Percentiles rank a stretch among this genome's conserved stretches.
phyloP scores from a whole-genome alignment of 2,113 vertebrate genomes.

The Acinonyx jubatus region DNA sequence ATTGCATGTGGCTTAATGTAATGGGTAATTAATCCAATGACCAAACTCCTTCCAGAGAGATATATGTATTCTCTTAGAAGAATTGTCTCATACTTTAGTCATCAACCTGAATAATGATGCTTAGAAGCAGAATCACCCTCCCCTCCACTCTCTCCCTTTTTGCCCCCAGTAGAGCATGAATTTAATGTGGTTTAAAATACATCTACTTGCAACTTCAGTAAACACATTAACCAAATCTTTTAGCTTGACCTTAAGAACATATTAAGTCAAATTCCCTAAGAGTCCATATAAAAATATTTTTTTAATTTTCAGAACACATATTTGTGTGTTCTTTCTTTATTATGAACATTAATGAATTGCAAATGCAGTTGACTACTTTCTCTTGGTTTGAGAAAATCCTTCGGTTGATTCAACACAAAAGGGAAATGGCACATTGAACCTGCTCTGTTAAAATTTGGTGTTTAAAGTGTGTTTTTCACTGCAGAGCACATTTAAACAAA shows the following conservation, averaged over 20 bases:
- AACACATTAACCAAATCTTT: slow-evolving; percentile 28
- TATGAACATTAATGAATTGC: background rate
- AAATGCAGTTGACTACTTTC: background rate
- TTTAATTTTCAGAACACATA: background rate
- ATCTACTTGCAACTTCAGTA: background rate
- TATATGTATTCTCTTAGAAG: background rate
- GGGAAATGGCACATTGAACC: background rate
- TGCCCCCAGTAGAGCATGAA: background rate
- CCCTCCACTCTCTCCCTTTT: background rate
- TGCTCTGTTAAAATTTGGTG: background rate
- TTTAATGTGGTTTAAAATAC: slow-evolving; percentile 45
- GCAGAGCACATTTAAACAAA: background rate
- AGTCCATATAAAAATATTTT: background rate
- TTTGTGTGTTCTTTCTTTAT: background rate
- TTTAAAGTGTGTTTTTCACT: slow-evolving; percentile 15
- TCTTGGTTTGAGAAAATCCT: background rate
- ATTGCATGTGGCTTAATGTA: background rate
- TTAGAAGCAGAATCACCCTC: background rate
- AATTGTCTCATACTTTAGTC: background rate
- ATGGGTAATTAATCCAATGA: background rate
- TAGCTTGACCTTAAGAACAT: background rate
- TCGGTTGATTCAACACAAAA: slow-evolving; percentile 25
- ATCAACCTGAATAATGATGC: background rate
- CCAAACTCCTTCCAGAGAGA: background rate
- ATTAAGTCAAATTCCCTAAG: background rate